Evolutionary conservation across 2,888 invertebrate species (phyloP), one percentile per base, ranked within the genome.

Genomic region (Chouioia cunea): DNA sequence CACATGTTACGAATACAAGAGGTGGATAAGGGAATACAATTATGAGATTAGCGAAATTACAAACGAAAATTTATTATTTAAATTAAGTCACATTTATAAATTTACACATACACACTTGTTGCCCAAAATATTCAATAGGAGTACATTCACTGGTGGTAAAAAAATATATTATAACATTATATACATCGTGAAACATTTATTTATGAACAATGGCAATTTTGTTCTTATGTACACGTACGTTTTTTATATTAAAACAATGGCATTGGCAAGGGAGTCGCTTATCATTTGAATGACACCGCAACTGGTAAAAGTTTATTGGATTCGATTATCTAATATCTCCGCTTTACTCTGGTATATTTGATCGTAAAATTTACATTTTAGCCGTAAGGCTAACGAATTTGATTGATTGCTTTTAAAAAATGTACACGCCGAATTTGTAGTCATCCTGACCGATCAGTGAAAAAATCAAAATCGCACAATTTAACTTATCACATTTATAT

Each of bases 101-200:
- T 63, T 12, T 70, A 27, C 64, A 69, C 67, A 75, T 73, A 63
- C 69, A 73, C 69, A 75, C 70, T 66, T 63, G 52, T 70, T 73
- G 53, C 57, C 48, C 63, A 59, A 67, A 75, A 74, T 67, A 74
- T 14, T 67, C 22, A 52, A 64, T 68, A 72, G 62, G 53, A 70
- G 70, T 64, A 71, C 69, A 74, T 65, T 63, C 59, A 56, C 59
- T 57, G 66, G 60, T 69, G 65, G 66, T 71, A 71, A 69, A 74
- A 74, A 73, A 73, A 74, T 74, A 74, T 73, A 67, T 66, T 60
- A 63, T 68, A 71, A 73, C 69, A 71, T 73, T 74, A 74, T 74
- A 50, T 74, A 74, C 74, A 74, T 65, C 54, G 53, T 74, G 65
- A 67, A 65, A 66, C 53, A 65, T 68, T 73, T 54, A 64, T 48